Conservation (phyloP, 2,888 invertebrate species). For the Drosophila rubida region DNA sequence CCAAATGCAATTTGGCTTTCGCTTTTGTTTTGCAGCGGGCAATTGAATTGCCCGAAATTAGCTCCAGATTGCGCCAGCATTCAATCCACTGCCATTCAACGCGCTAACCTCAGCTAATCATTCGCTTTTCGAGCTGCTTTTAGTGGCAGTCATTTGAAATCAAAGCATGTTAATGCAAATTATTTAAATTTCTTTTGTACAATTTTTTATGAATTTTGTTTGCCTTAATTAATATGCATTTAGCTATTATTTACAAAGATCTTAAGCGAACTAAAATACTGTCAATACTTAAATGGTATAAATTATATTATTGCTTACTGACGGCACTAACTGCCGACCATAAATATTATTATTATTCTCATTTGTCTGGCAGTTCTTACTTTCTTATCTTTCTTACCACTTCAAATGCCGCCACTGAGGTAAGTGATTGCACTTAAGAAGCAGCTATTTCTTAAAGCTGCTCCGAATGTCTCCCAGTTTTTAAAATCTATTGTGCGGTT, state of each 20-base stretch:
- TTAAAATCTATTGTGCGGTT: too few species aligned
- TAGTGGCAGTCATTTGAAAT: background rate
- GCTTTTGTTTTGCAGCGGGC: conserved; percentile 64
- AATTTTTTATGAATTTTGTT: too few species aligned
- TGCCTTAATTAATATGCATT: background rate
- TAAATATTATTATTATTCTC: too few species aligned
- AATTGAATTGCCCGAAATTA: conserved; percentile 68
- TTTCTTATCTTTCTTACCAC: background rate
- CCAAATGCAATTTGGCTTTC: conserved; percentile 60
- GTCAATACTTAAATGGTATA: too few species aligned
- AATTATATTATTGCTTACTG: too few species aligned
- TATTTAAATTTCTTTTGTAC: too few species aligned
- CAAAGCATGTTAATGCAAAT: background rate
- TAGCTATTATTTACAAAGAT: too few species aligned
- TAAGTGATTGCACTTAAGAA: background rate
- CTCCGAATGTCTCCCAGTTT: background rate
- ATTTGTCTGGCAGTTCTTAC: too few species aligned
- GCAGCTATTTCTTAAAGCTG: background rate
- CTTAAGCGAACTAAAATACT: too few species aligned
- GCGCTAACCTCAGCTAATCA: background rate
- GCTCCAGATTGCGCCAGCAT: conserved; percentile 24
- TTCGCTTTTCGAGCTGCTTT: background rate
- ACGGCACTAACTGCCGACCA: too few species aligned
- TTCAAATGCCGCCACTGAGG: background rate
- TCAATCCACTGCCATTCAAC: conserved; percentile 9